Evolutionary conservation across 1,140 invertebrate genomes (phyloP).

Genomic region (Drosophila mauritiana): DNA sequence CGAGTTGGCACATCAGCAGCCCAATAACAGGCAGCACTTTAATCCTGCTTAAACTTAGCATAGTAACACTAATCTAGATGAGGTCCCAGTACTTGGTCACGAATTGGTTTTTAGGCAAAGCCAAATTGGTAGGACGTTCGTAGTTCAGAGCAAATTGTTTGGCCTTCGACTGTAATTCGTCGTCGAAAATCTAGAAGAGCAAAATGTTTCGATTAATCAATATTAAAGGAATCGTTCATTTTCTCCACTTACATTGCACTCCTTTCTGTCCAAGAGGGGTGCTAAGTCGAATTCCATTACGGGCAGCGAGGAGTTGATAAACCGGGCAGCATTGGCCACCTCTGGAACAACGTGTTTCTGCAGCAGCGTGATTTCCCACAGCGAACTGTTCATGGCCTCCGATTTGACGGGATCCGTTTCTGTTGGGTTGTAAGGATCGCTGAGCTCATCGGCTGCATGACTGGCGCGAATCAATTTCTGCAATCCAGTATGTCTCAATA

Average conservation of each 20-base stretch:
- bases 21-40: slow-evolving; percentile 21
- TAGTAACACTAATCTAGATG: slow-evolving; percentile 24
- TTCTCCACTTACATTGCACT: slow-evolving; percentile 85
- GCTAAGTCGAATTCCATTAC: slow-evolving; percentile 89
- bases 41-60: slow-evolving; percentile 32
- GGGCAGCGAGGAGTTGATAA: slow-evolving; percentile 88
- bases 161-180: slow-evolving; percentile 87
- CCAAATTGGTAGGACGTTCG: slow-evolving; percentile 85
- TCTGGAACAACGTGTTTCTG: slow-evolving; percentile 91
- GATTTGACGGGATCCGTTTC: slow-evolving; percentile 92
- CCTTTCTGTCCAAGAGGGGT: slow-evolving; percentile 87
- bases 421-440: slow-evolving; percentile 93
- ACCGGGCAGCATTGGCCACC: slow-evolving; percentile 88
- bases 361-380: slow-evolving; percentile 95
- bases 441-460: slow-evolving; percentile 78
- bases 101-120: slow-evolving; percentile 47
- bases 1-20: slow-evolving; percentile 35
- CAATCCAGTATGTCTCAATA: slow-evolving; percentile 94
- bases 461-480: slow-evolving; percentile 90
- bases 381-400: slow-evolving; percentile 92
- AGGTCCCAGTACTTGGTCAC: slow-evolving; percentile 65
- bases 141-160: slow-evolving; percentile 88
- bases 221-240: not conserved
- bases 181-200: slow-evolving; percentile 86
- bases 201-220: slow-evolving; percentile 36